Conservation (phyloP, 2,797 vertebrate genomes). For the Cossypha caffra region DNA sequence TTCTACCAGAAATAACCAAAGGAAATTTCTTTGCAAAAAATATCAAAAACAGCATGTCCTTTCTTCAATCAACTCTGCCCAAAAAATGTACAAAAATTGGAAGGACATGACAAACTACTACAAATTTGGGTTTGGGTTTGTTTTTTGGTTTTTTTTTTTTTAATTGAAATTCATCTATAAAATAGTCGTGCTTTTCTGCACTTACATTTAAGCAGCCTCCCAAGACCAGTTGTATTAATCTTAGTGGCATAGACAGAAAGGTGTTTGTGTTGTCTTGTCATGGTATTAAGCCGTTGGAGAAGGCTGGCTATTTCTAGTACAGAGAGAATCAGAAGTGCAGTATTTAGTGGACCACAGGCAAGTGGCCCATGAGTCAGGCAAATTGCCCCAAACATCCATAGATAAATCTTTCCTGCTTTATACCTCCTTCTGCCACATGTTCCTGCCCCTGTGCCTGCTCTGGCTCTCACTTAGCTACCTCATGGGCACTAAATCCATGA, state of each 20-base stretch:
- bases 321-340: neutral
- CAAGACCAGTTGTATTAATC: neutral
- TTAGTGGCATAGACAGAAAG: neutral
- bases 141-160: neutral
- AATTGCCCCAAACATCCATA: neutral
- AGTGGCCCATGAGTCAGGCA: accelerated
- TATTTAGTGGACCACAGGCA: neutral
- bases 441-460: neutral
- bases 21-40: neutral
- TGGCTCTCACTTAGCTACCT: neutral
- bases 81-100: neutral
- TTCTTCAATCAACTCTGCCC: neutral
- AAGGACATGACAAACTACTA: neutral
- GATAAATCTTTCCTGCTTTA: neutral
- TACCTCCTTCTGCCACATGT: neutral
- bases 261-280: neutral
- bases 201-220: neutral
- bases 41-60: neutral
- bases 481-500: neutral
- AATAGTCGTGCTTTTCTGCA: neutral
- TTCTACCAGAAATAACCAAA: neutral
- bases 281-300: neutral
- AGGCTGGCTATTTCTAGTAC: neutral
- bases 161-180: neutral
- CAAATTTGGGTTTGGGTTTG: neutral